These are phyloP conservation scores for Nemapogon koenigi DNA, from an alignment of 2,888 invertebrate species.

Conservation along the genomic window DNA sequence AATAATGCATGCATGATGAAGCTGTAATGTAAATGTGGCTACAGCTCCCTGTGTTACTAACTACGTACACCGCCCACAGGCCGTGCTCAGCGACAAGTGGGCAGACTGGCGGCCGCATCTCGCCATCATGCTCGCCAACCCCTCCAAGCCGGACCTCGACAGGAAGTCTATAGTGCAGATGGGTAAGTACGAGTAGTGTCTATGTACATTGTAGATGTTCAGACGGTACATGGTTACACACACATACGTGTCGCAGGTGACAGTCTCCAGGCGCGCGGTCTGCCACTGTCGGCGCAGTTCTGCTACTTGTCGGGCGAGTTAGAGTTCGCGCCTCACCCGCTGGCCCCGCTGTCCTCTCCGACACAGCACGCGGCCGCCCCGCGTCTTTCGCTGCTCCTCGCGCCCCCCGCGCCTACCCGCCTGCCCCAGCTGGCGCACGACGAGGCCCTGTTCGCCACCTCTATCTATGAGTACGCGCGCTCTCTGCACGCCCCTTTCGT, in stretches of 20 bases:
- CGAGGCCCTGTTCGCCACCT: slow-evolving; percentile 91
- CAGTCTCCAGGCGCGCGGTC: slow-evolving; percentile 75
- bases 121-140: slow-evolving; percentile 92
- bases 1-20: too few relatives aligned
- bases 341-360: slow-evolving; percentile 28
- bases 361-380: slow-evolving; percentile 29
- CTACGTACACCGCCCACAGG: too few relatives aligned
- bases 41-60: too few relatives aligned
- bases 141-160: slow-evolving; percentile 79
- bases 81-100: slow-evolving; percentile 76
- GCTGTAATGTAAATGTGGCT: too few relatives aligned
- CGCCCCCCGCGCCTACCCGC: slow-evolving; percentile 68
- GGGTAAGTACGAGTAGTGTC: slow-evolving; percentile 31
- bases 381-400: slow-evolving; percentile 83
- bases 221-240: too few relatives aligned
- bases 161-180: slow-evolving; percentile 77
- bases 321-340: slow-evolving; percentile 55
- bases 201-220: not conserved
- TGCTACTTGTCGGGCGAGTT: slow-evolving; percentile 91
- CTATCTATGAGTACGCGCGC: slow-evolving; percentile 93
- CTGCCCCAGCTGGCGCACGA: slow-evolving; percentile 76
- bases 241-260: slow-evolving; percentile 57
- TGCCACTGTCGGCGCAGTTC: slow-evolving; percentile 91
- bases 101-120: slow-evolving; percentile 97
- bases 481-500: slow-evolving; percentile 78